Conservation (phyloP, 2,113 vertebrate species). For the Festucalex cinctus region DNA sequence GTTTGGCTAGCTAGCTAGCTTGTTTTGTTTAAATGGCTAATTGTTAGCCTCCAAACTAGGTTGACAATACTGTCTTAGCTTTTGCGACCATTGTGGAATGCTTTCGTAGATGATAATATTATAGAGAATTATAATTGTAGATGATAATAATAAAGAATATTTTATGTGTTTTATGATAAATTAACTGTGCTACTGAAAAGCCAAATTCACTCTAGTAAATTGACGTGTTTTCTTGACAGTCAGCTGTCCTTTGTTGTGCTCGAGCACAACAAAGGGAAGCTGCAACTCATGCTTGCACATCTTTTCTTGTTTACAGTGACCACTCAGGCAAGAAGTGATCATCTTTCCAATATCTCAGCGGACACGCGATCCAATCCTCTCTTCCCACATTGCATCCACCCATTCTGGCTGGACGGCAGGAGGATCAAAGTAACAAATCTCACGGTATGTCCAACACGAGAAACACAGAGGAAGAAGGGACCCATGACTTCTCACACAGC, state of each 20-base stretch:
- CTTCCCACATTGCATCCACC: slow-evolving; percentile 8
- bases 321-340: slow-evolving; percentile 54
- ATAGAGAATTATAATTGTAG: too few species aligned
- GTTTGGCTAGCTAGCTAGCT: too few species aligned
- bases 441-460: slow-evolving; percentile 27
- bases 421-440: slow-evolving; percentile 36
- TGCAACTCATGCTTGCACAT: slow-evolving; percentile 37
- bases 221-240: slow-evolving; percentile 28
- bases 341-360: slow-evolving; percentile 51
- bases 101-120: too few species aligned
- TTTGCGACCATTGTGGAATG: too few species aligned
- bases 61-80: too few species aligned
- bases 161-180: too few species aligned
- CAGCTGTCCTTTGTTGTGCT: slow-evolving; percentile 38
- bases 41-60: too few species aligned
- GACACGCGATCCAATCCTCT: slow-evolving; percentile 35
- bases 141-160: too few species aligned
- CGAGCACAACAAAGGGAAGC: slow-evolving; percentile 43
- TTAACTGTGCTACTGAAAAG: background rate
- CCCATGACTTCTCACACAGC: slow-evolving; percentile 55
- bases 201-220: slow-evolving; percentile 18
- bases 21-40: too few species aligned
- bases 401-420: slow-evolving; percentile 29
- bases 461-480: slow-evolving; percentile 40
- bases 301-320: slow-evolving; percentile 56